Base-by-base conservation (phyloP, 2,113 vertebrate species). In the Istiophorus platypterus region DNA sequence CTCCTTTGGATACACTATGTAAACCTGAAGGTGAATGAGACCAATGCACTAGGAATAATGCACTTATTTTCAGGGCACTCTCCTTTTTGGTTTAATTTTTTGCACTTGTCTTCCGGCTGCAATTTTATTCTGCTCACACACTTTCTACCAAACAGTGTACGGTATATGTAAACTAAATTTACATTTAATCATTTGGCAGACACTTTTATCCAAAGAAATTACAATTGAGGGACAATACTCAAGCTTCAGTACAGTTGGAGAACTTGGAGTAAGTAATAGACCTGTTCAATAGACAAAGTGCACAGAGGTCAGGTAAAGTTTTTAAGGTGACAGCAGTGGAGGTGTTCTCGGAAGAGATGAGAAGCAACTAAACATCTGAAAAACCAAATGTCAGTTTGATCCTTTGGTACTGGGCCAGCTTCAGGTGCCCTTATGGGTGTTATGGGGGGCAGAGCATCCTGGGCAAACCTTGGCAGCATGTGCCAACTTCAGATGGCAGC, bases 361-460 rank as follows among this genome's bases (percentile, higher is more conserved):
- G n/a, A n/a, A 79, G 78, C 78, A 79, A 83, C 76, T 74, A 66
- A 80, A 68, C 7, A 12, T 14, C 65, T 17, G 37, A 76, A 86
- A 89, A 78, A 66, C 26, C 34, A 87, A 83, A 87, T 92, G 88
- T 89, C 90, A 86, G 47, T 81, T 83, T 78, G 78, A 89, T 83
- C 66, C 68, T 52, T 18, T n/a, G 24, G 31, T 15, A 14, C 26
- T 58, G 59, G 59, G 20, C 45, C 62, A 73, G 84, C 45, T 61
- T 81, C 17, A 31, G 72, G 49, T 12, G 17, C 67, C 70, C 77
- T 29, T 75, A 22, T 69, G 26, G 31, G 37, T 41, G 72, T 75
- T 51, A 37, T 65, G 20, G 39, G 27, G 15, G 42, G 58, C 24
- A 37, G 62, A 10, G n/a, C n/a, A n/a, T 59, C 51, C 20, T 22